Evolutionary conservation across 2,797 vertebrate species (phyloP).

Genomic region (Bovichtus diacanthus): DNA sequence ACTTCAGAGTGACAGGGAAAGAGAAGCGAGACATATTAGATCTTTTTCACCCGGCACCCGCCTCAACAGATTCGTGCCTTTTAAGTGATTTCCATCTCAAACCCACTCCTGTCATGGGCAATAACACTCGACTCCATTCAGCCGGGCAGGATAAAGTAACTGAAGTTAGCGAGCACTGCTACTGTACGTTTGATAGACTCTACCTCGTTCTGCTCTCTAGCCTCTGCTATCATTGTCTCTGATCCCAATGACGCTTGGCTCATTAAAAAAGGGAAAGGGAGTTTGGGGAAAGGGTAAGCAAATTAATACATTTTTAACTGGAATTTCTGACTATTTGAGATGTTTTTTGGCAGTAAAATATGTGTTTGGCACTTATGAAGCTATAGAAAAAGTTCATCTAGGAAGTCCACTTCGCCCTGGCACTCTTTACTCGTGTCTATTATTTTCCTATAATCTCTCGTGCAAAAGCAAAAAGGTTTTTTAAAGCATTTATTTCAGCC

Average conservation of each 20-base stretch:
- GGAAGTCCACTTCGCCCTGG: background rate
- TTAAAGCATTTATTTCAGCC: background rate
- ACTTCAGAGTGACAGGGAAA: constrained; percentile 62
- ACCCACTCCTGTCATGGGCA: constrained; percentile 72
- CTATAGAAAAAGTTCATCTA: constrained; percentile 11
- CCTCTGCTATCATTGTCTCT: constrained; percentile 49
- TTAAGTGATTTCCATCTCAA: constrained; percentile 76
- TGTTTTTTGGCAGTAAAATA: constrained; percentile 26
- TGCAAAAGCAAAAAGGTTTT: background rate
- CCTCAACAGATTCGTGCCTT: constrained; percentile 70
- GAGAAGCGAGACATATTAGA: constrained; percentile 57
- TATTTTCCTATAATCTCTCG: constrained; percentile 11
- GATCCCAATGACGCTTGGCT: constrained; percentile 63
- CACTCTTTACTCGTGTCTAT: constrained; percentile 13
- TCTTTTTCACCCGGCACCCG: constrained; percentile 56
- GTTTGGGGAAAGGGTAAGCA: constrained; percentile 27
- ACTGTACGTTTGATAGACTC: constrained; percentile 60
- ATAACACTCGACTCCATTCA: constrained; percentile 69
- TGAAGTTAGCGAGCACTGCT: constrained; percentile 49
- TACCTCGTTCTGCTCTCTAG: constrained; percentile 51
- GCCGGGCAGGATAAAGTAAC: constrained; percentile 53
- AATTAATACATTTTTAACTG: constrained; percentile 46
- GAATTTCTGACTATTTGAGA: constrained; percentile 20
- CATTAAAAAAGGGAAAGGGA: constrained; percentile 54
- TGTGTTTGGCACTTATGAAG: constrained; percentile 15